Evolutionary conservation across 2,888 invertebrate species (phyloP).

Genomic region (Molanna angustata): DNA sequence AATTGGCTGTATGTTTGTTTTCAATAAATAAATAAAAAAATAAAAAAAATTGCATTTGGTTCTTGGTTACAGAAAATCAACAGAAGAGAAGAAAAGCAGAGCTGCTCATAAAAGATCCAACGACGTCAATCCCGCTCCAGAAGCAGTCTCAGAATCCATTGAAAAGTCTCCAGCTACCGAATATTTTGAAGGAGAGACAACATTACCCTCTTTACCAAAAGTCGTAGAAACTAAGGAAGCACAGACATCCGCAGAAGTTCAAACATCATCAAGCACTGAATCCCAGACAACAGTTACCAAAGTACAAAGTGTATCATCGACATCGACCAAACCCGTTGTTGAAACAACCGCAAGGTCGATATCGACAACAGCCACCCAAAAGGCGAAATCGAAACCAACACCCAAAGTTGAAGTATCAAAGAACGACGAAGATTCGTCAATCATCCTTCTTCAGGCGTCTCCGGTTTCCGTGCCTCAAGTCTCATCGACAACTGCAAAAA

Average conservation of each 20-base stretch:
- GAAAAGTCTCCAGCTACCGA: constrained; percentile 1
- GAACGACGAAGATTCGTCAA: constrained; percentile 7
- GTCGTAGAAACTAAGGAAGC: neutral
- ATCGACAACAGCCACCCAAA: neutral
- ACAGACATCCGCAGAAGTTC: neutral
- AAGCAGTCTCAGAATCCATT: constrained; percentile 8
- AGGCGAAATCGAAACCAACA: constrained; percentile 5
- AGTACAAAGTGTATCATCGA: constrained; percentile 1
- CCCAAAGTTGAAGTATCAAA: constrained; percentile 13
- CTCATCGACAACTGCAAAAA: constrained; percentile 5
- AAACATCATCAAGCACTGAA: neutral
- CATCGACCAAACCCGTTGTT: neutral
- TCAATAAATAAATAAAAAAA: no score
- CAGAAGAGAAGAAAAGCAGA: constrained; percentile 6
- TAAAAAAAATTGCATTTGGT: no score
- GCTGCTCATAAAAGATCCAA: constrained; percentile 32
- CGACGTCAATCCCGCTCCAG: constrained; percentile 2
- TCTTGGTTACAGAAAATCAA: constrained; percentile 11
- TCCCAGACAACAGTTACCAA: constrained; percentile 6
- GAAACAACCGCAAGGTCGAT: neutral
- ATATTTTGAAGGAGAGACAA: constrained; percentile 1
- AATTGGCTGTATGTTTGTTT: no score
- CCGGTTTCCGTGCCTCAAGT: constrained; percentile 1
- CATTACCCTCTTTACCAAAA: neutral
- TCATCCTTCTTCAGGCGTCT: constrained; percentile 8